Evolutionary conservation across 2,797 vertebrate genomes (phyloP).

Genomic region (Dromococcyx pavoninus): DNA sequence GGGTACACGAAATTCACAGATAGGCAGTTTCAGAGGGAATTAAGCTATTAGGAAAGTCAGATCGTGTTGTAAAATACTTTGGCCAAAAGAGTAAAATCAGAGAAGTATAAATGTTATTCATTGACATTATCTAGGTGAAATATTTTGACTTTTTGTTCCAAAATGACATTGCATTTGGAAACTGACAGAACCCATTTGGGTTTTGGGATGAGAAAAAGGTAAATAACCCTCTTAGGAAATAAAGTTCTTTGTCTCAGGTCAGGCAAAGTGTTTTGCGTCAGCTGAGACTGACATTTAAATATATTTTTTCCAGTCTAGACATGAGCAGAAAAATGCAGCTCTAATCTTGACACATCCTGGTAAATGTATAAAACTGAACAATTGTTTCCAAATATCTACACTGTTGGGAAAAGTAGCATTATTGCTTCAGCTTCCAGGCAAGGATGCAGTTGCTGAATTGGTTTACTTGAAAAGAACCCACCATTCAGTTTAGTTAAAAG

Average conservation of each 20-base stretch:
- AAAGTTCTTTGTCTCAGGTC: conserved; percentile 44
- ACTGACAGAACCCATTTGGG: conserved; percentile 38
- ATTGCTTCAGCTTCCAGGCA: conserved; percentile 26
- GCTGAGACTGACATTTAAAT: conserved; percentile 57
- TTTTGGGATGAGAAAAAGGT: conserved; percentile 12
- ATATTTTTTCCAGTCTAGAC: conserved; percentile 37
- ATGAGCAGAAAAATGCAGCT: background rate
- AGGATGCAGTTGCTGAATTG: conserved; percentile 26
- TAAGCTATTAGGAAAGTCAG: conserved; percentile 23
- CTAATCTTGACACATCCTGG: conserved; percentile 35
- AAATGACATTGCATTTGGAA: conserved; percentile 53
- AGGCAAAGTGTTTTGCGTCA: conserved; percentile 45
- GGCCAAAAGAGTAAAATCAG: conserved; percentile 17
- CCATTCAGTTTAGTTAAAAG: conserved; percentile 10
- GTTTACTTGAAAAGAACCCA: conserved; percentile 54
- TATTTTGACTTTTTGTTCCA: conserved; percentile 64
- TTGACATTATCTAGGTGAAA: conserved; percentile 62
- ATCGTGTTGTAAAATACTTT: background rate
- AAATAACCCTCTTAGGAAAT: conserved; percentile 43
- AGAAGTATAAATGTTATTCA: conserved; percentile 56
- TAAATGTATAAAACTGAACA: conserved; percentile 31
- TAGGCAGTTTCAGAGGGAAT: background rate
- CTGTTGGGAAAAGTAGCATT: conserved; percentile 12
- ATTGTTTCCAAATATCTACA: conserved; percentile 10
- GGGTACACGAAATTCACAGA: background rate